A percentile compares a stretch with the other conserved stretches of the same genome.
These are phyloP conservation scores for Leucopternis melanops DNA, from an alignment of 2,113 vertebrate genomes.

Conservation along the genomic window DNA sequence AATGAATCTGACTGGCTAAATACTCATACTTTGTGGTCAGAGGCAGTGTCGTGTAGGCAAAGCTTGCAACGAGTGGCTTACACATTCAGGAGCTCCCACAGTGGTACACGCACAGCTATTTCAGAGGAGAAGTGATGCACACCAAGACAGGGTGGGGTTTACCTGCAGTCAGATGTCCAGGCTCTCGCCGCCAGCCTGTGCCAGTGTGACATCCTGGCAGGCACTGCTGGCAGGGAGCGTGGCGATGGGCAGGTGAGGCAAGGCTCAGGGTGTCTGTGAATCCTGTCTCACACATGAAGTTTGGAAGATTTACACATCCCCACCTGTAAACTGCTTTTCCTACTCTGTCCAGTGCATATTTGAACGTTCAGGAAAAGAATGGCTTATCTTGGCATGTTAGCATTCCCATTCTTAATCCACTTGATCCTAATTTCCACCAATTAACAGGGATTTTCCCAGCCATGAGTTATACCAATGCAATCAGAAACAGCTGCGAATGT, in stretches of 20 bases:
- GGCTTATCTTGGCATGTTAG: not conserved
- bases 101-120: fast-evolving
- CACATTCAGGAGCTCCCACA: not conserved
- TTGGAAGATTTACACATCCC: not conserved
- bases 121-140: not conserved
- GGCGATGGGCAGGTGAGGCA: not conserved
- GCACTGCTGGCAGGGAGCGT: not conserved
- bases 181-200: not conserved
- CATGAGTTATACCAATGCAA: not conserved
- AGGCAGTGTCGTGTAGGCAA: not conserved
- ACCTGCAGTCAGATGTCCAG: not conserved
- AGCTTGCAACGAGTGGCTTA: not conserved
- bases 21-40: not conserved
- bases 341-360: not conserved
- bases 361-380: not conserved
- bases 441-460: not conserved
- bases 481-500: not conserved
- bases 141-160: not conserved
- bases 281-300: not conserved
- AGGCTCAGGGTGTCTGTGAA: not conserved
- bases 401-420: not conserved
- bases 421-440: not conserved
- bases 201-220: not conserved
- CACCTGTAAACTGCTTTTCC: not conserved
- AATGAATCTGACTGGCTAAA: not conserved